These are phyloP conservation scores for Parus major DNA, from an alignment of 2,113 vertebrate species.

Conservation along the genomic window DNA sequence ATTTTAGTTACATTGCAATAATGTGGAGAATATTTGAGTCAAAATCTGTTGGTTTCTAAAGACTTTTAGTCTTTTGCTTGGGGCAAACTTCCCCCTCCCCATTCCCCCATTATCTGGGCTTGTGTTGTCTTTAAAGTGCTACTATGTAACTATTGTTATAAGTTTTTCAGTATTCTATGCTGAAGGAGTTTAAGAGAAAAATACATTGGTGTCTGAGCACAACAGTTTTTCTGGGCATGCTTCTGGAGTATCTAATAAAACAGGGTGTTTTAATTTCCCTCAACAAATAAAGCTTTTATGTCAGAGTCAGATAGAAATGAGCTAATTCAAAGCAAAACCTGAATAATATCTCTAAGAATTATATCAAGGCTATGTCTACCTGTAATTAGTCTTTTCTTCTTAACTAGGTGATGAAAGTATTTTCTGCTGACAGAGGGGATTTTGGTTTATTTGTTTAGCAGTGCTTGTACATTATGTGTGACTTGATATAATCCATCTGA, in stretches of 20 bases:
- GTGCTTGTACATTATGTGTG: neutral
- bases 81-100: neutral
- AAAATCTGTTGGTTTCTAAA: neutral
- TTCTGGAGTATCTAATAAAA: neutral
- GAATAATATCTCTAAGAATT: neutral
- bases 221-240: neutral
- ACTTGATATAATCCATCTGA: neutral
- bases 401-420: neutral
- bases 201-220: neutral
- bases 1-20: neutral
- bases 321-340: neutral
- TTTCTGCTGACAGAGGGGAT: neutral
- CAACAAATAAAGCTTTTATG: neutral
- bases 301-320: neutral
- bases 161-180: neutral
- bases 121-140: neutral
- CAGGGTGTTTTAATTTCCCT: neutral
- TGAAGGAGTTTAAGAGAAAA: neutral
- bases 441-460: neutral
- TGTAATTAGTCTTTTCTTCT: neutral
- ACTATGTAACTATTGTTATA: neutral
- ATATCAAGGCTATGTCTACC: neutral
- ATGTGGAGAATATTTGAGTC: neutral
- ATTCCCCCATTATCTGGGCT: neutral
- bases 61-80: neutral